Evolutionary conservation across 2,113 vertebrate genomes (phyloP).

Genomic region (Leucopternis melanops): DNA sequence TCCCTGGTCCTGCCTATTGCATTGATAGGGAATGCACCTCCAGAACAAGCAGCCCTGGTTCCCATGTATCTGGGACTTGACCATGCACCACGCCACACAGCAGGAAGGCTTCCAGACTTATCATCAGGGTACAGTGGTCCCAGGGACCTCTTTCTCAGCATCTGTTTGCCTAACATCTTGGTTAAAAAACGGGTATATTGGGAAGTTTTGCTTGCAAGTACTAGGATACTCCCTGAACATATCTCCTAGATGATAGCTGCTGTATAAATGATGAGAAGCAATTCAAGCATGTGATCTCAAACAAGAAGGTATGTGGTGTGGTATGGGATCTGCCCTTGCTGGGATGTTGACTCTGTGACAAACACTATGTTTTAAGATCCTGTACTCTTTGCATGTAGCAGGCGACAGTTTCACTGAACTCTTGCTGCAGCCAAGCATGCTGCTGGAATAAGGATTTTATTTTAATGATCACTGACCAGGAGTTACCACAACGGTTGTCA

Average conservation of each 20-base stretch:
- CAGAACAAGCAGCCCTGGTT: background rate
- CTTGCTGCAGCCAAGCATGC: background rate
- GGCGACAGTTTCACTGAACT: background rate
- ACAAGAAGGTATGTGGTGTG: background rate
- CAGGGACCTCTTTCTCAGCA: background rate
- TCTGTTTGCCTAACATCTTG: background rate
- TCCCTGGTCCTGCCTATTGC: background rate
- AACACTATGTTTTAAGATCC: background rate
- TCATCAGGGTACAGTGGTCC: background rate
- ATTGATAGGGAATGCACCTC: background rate
- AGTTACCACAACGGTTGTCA: background rate
- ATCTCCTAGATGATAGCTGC: background rate
- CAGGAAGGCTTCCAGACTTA: background rate
- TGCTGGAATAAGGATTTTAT: background rate
- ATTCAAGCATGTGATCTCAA: background rate
- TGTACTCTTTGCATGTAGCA: background rate
- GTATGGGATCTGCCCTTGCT: background rate
- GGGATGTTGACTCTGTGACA: background rate
- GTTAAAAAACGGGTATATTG: background rate
- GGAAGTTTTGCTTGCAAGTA: background rate
- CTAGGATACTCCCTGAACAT: background rate
- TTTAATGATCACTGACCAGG: background rate
- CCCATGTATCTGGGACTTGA: background rate
- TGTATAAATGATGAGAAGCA: background rate
- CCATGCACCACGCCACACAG: background rate